Evolutionary conservation across 2,888 invertebrate species (phyloP), one percentile per base, ranked within the genome.

Genomic region (Saturnia pavonia): DNA sequence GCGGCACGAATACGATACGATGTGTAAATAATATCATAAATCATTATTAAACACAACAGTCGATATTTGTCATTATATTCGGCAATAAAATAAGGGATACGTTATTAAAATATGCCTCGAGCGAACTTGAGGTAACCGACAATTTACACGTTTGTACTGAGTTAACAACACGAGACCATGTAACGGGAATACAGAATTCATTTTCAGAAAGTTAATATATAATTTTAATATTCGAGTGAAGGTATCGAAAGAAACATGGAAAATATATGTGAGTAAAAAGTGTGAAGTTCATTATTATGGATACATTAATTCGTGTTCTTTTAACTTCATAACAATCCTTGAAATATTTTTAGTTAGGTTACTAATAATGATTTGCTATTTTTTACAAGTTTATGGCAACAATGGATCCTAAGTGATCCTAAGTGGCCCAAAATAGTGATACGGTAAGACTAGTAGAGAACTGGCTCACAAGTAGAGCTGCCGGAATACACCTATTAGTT

Each of bases 11-110:
- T 34, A 27, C 6, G 1, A 4, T 63, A 63, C 11, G 25, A 60
- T 34, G 2, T 3, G 16, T 57, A 19, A 48, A 48, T 48, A 19
- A 57, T 57, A 34, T 63, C 1, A 40, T 65, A 65, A 40, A 40
- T 65, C n/a, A 65, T 40, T 40, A 6, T 74, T 73, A 68, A 73
- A 67, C 43, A 27, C 67, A 67, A 72, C 70, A 63, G 67, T 72
- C 72, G 77, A 76, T 78, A 77, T 81, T 78, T 76, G 72, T 78
- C 74, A 79, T 77, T 74, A 76, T 71, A 68, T 68, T 69, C 48
- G 70, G 75, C 74, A 79, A 78, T 83, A 80, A 81, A 80, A 76
- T 77, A 76, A 76, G 71, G 73, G 65, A 80, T 75, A 72, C 69
- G 71, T 76, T 73, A 75, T 77, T 78, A 76, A 76, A 72, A 72